A percentile compares a stretch with the other conserved stretches of the same genome.
phyloP scores from a whole-genome alignment of 2,888 invertebrate genomes.

The Malthinus seriepunctatus region DNA sequence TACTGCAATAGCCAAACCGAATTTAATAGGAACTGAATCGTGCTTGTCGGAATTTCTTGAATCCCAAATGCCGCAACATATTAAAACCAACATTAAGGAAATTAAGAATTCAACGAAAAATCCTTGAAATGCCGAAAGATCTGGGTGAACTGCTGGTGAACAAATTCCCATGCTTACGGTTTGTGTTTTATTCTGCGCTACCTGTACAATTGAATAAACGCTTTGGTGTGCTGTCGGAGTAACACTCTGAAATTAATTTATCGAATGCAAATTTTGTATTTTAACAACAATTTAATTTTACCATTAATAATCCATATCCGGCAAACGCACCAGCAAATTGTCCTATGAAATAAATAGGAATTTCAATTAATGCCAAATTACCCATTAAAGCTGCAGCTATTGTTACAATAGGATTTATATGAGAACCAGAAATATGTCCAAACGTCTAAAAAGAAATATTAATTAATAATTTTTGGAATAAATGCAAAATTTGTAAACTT shows the following conservation, averaged over 20 bases:
- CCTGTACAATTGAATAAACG: neutral
- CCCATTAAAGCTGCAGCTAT: constrained; percentile 69
- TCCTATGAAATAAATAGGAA: constrained; percentile 64
- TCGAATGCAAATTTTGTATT: neutral
- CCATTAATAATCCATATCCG: constrained; percentile 71
- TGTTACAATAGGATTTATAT: constrained; percentile 78
- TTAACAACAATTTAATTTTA: constrained; percentile 35
- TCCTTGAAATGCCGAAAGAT: constrained; percentile 55
- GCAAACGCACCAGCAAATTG: constrained; percentile 69
- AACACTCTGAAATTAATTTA: constrained; percentile 34
- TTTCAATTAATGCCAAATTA: constrained; percentile 58
- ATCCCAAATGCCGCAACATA: constrained; percentile 76
- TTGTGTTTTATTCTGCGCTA: neutral
- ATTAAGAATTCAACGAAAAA: constrained; percentile 67
- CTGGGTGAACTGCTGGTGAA: constrained; percentile 41
- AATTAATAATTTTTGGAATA: neutral
- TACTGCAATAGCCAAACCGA: constrained; percentile 68
- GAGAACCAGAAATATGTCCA: constrained; percentile 77
- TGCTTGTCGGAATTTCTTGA: constrained; percentile 65
- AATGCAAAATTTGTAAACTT: constrained; percentile 36
- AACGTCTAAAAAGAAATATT: constrained; percentile 60
- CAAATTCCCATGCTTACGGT: constrained; percentile 38
- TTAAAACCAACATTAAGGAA: constrained; percentile 66
- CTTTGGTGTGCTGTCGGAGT: constrained; percentile 35
- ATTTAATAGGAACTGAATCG: constrained; percentile 68